Evolutionary conservation across 2,113 vertebrate species (phyloP).

Genomic region (Eptatretus burgeri): DNA sequence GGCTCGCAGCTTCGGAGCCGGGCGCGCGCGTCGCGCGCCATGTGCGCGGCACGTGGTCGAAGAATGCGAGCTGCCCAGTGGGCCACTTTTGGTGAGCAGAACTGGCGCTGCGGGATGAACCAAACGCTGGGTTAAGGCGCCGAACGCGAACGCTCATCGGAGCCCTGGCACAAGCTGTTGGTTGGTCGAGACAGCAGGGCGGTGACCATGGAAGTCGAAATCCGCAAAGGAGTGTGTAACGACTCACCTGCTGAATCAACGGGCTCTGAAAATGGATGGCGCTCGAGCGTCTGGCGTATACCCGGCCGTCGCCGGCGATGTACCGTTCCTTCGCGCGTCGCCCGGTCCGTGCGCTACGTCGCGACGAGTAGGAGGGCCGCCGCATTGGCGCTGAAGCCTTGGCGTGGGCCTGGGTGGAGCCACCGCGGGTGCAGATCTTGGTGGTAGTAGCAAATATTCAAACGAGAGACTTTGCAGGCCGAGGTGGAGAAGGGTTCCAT

Average conservation of each 20-base stretch:
- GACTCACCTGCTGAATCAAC: neutral
- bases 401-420: constrained; percentile 10
- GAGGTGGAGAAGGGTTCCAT: constrained; percentile 8
- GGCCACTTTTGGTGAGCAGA: constrained; percentile 1
- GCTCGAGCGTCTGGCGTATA: neutral
- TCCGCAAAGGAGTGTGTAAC: neutral
- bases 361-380: neutral
- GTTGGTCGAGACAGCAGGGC: neutral
- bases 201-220: neutral
- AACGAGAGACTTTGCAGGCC: neutral
- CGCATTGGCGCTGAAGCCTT: constrained; percentile 6
- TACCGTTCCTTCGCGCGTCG: constrained; percentile 8
- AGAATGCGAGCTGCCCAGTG: neutral
- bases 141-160: neutral
- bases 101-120: constrained; percentile 1
- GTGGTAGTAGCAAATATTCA: constrained; percentile 2
- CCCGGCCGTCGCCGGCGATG: neutral
- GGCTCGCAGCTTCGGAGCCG: neutral
- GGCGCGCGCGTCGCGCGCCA: too few relatives aligned
- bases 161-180: neutral
- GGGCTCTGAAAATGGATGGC: constrained; percentile 4
- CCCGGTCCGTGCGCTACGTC: neutral
- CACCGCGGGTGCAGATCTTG: constrained; percentile 10
- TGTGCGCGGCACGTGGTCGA: too few relatives aligned
- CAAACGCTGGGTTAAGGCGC: neutral